Base-by-base conservation (phyloP, 2,797 vertebrate genomes). In the Podarcis lilfordi region DNA sequence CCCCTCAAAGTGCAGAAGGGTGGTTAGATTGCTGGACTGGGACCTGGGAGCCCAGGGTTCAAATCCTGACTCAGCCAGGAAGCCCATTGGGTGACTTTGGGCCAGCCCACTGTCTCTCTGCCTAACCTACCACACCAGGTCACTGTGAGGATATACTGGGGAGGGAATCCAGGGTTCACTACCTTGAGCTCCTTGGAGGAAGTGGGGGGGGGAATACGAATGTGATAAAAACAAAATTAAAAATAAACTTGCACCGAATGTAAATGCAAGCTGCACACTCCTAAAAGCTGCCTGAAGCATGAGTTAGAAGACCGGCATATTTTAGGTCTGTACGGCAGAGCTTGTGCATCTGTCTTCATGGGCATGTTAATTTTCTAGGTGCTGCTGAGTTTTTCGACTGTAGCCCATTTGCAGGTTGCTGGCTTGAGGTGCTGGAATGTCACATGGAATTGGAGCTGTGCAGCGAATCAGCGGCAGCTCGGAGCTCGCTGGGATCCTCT, bases 401-500 rank as follows among this genome's bases (percentile, higher is more conserved):
- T 25, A 32, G 64, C 11, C 37, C 10, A 59, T 64, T 40, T 78
- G 35, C 50, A 19, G 64, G 64, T 84, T 50, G 50, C 50, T 79
- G 55, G 2, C 3, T 74, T 80, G 19, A 35, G 37, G 40, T 40
- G 32, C 32, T 8, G n/a, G 25, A 15, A 13, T 40, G 50, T 11
- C 32, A 11, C 19, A 15, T 61, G n/a, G 15, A 43, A 45, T 83
- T 37, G 25, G 15, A 84, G 37, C 68, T 74, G n/a, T 1, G 10
- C 35, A 11, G 27, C 43, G 27, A 32, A 40, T 59, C 64, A 59
- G 68, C 9, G 32, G 21, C 13, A 27, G 66, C n/a, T 6, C 13
- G 10, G 9, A 55, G 37, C 69, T 90, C 69, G 89, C 90, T 82
- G 87, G 81, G 83, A 91, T 87, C 64, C 76, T 89, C 50, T 84